Conservation (phyloP, 2,797 vertebrate species). For the Dermochelys coriacea region DNA sequence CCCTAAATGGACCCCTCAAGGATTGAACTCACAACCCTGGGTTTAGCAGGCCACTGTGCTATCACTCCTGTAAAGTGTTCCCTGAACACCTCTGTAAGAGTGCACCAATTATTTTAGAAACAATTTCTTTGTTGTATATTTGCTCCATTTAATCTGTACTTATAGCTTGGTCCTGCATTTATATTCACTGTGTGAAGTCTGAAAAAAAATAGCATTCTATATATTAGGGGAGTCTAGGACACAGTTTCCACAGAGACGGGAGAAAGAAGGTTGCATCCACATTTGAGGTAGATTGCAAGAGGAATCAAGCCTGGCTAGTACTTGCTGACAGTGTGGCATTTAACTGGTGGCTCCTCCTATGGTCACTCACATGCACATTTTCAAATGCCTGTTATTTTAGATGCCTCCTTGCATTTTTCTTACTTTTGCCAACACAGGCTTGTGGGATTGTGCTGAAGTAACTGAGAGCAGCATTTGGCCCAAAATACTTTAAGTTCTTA, state of each 20-base stretch:
- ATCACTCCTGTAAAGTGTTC: not conserved
- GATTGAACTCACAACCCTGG: no score
- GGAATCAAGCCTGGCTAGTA: rapidly evolving
- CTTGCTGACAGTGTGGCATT: not conserved
- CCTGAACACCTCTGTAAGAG: not conserved
- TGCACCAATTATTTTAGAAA: not conserved
- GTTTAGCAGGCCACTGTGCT: no score
- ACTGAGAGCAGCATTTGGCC: not conserved
- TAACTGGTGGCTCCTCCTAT: not conserved
- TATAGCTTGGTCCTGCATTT: not conserved
- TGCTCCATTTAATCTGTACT: not conserved
- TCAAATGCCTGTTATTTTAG: not conserved
- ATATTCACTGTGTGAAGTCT: not conserved
- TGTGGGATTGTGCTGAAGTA: not conserved
- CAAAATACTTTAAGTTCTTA: not conserved
- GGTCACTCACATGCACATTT: not conserved
- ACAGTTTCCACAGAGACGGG: not conserved
- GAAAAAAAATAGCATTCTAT: not conserved
- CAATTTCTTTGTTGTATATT: not conserved
- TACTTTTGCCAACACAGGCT: not conserved
- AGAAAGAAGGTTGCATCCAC: not conserved
- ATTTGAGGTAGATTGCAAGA: not conserved
- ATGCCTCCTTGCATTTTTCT: not conserved
- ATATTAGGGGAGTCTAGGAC: rapidly evolving
- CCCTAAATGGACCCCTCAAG: no score